A percentile compares a stretch with the other conserved stretches of the same genome.
phyloP scores from a whole-genome alignment of 2,888 invertebrate genomes.

The Drosophila gaucha region DNA sequence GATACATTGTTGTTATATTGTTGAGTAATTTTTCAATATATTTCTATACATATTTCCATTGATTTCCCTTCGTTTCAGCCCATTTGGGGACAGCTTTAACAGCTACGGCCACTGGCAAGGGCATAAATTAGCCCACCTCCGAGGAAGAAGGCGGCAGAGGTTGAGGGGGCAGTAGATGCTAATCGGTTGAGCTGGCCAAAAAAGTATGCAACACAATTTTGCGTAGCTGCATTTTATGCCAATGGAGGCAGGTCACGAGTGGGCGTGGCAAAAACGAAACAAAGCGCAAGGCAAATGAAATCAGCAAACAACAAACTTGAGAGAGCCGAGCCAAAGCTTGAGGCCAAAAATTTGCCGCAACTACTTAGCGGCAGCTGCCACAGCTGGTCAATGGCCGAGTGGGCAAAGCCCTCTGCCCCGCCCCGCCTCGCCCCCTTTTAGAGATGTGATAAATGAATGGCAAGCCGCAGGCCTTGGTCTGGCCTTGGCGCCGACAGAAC shows the following conservation, averaged over 20 bases:
- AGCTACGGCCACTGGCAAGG: no score
- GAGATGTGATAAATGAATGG: constrained; percentile 49
- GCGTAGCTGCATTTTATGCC: constrained; percentile 11
- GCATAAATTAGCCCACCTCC: constrained; percentile 28
- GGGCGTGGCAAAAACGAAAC: background rate
- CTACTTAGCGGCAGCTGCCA: constrained; percentile 64
- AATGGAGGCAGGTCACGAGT: background rate
- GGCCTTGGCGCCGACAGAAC: constrained; percentile 21
- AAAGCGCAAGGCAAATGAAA: constrained; percentile 51
- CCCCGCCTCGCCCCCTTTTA: background rate
- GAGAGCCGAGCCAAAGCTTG: constrained; percentile 23
- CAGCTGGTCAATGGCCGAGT: constrained; percentile 36
- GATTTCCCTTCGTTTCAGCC: no score
- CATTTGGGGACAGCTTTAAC: no score
- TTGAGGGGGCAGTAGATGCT: background rate
- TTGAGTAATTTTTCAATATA: no score
- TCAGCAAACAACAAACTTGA: constrained; percentile 49
- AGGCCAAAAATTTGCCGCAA: constrained; percentile 60
- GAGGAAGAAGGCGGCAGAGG: background rate
- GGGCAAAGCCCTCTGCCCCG: background rate
- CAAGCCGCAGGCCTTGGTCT: constrained; percentile 35
- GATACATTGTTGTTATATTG: no score
- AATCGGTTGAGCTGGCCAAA: background rate
- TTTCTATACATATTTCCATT: no score
- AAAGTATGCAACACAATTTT: constrained; percentile 47